Conservation (phyloP, 2,888 invertebrate genomes). For the Muscina levida region DNA sequence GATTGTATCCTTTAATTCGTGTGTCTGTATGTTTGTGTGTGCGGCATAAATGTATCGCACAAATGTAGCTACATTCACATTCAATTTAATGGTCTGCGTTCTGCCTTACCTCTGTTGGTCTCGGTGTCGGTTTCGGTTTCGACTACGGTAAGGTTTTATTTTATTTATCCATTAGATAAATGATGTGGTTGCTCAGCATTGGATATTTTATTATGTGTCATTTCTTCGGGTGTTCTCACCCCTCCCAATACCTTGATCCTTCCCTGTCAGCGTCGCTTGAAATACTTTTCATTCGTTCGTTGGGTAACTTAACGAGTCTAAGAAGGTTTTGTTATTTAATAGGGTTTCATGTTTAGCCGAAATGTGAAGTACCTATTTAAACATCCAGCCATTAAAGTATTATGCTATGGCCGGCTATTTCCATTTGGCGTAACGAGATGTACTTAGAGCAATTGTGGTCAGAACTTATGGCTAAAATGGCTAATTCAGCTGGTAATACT, state of each 20-base stretch:
- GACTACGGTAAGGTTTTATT: constrained; percentile 8
- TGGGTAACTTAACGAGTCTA: background rate
- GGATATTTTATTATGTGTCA: constrained; percentile 34
- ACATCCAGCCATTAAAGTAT: too few species aligned
- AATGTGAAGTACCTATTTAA: too few species aligned
- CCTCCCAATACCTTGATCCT: background rate
- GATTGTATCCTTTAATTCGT: constrained; percentile 24
- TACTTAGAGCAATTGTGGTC: too few species aligned
- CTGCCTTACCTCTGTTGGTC: constrained; percentile 11
- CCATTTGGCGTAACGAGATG: too few species aligned
- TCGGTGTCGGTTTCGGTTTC: constrained; percentile 21
- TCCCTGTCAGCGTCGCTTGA: background rate
- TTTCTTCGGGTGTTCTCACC: background rate
- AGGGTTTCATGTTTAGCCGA: too few species aligned
- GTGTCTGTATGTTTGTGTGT: background rate
- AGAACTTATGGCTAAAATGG: too few species aligned
- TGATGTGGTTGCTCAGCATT: constrained; percentile 47
- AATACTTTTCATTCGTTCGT: constrained; percentile 1
- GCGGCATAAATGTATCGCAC: constrained; percentile 46
- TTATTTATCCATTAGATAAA: constrained; percentile 55
- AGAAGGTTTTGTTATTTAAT: too few species aligned
- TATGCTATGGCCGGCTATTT: too few species aligned
- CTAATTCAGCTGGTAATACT: too few species aligned
- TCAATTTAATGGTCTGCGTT: constrained; percentile 40
- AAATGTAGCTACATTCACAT: constrained; percentile 9